Percentiles rank a stretch among this genome's conserved stretches.
These are phyloP conservation scores for Saturnia pavonia DNA, from an alignment of 2,888 invertebrate genomes.

Conservation along the genomic window DNA sequence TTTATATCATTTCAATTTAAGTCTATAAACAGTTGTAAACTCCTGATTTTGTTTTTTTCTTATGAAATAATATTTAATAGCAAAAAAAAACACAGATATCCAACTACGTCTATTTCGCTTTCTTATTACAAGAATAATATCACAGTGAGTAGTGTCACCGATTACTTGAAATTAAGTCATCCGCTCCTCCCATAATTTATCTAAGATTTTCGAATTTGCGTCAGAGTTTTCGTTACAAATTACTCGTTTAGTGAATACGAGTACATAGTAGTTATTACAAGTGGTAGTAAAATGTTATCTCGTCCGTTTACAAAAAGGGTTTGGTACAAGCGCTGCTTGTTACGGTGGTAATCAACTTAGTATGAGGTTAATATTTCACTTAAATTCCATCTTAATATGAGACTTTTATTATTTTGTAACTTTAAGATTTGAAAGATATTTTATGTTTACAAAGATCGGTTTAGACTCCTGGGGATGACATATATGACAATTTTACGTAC, in stretches of 20 bases:
- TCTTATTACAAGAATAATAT: background rate
- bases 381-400: background rate
- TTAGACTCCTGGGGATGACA: no score
- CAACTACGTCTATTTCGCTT: background rate
- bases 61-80: no score
- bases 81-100: background rate
- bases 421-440: background rate
- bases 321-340: conserved; percentile 38
- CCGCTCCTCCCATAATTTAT: background rate
- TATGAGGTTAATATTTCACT: conserved; percentile 8
- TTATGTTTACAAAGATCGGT: no score
- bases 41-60: no score
- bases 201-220: background rate
- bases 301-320: conserved; percentile 33
- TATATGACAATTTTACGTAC: no score
- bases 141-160: background rate
- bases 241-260: conserved; percentile 2
- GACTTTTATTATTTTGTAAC: background rate
- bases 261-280: conserved; percentile 41
- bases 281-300: conserved; percentile 47
- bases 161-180: background rate
- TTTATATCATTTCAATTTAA: no score
- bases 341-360: conserved; percentile 26
- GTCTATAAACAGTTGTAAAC: no score
- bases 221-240: background rate